Percentiles rank a stretch among this genome's conserved stretches.
These are phyloP conservation scores for Petrocephalus schoutedeni DNA, from an alignment of 2,797 vertebrate genomes.

Conservation along the genomic window DNA sequence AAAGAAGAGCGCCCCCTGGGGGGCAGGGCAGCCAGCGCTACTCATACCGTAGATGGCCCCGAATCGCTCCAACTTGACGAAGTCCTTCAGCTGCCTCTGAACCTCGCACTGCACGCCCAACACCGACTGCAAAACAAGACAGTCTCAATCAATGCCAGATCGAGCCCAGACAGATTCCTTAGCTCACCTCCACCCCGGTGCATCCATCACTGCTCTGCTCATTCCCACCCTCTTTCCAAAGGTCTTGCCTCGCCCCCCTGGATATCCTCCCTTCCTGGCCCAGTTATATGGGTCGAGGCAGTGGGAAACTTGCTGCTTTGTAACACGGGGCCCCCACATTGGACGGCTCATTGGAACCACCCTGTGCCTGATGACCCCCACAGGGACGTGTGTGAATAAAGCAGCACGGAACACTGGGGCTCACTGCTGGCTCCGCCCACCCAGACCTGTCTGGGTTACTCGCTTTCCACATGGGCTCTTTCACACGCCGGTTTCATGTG, in stretches of 20 bases:
- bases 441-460: not conserved
- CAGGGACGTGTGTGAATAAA: conserved; percentile 21
- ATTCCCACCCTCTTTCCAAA: conserved; percentile 22
- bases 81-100: conserved; percentile 92
- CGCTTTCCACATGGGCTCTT: conserved; percentile 25
- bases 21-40: conserved; percentile 76
- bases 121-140: conserved; percentile 72
- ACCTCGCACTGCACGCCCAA: conserved; percentile 95
- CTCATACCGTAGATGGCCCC: conserved; percentile 82
- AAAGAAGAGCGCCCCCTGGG: conserved; percentile 69
- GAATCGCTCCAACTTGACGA: conserved; percentile 89
- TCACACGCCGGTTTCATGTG: not conserved
- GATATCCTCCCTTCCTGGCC: conserved; percentile 35
- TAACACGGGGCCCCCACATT: conserved; percentile 21
- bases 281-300: conserved; percentile 31
- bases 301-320: conserved; percentile 29
- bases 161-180: not conserved
- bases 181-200: not conserved
- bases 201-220: not conserved
- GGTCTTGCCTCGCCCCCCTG: conserved; percentile 10
- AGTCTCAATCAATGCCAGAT: conserved; percentile 4
- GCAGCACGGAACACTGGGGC: not conserved
- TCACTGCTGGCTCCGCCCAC: not conserved
- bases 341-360: not conserved
- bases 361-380: not conserved